Percentiles rank a stretch among this genome's conserved stretches.
These are phyloP conservation scores for Ellobius talpinus DNA, from an alignment of 2,113 vertebrate species.

Conservation along the genomic window DNA sequence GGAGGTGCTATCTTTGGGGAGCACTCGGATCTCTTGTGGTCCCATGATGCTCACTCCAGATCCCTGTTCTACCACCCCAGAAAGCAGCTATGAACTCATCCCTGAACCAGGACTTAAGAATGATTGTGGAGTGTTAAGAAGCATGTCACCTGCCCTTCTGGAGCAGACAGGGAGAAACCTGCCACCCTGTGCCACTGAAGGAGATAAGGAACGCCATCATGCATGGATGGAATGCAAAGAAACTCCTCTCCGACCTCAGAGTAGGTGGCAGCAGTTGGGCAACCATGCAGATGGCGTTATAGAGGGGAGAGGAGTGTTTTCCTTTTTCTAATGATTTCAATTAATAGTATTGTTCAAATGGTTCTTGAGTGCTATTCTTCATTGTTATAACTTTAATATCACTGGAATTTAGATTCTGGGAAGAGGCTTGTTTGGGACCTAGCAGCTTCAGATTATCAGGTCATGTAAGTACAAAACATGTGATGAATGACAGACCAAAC, in stretches of 20 bases:
- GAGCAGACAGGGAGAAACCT: conserved; percentile 63
- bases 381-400: neutral
- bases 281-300: rapidly evolving
- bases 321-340: too few relatives aligned
- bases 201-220: conserved; percentile 62
- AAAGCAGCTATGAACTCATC: conserved; percentile 44
- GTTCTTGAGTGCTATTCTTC: neutral
- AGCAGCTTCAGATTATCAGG: neutral
- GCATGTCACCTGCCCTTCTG: conserved; percentile 48
- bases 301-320: neutral
- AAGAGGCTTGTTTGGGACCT: neutral
- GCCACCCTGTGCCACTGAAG: neutral
- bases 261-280: conserved; percentile 73
- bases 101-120: neutral
- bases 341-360: neutral
- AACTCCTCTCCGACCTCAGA: conserved; percentile 69
- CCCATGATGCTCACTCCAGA: neutral
- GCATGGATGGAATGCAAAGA: conserved; percentile 82
- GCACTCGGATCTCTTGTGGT: neutral
- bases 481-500: neutral
- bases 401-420: neutral
- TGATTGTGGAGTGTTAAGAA: neutral
- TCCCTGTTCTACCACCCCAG: conserved; percentile 18
- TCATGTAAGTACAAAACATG: neutral
- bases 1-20: conserved; percentile 69